These are phyloP conservation scores for Bombyx mandarina DNA, from an alignment of 1,140 invertebrate species.

Conservation along the genomic window DNA sequence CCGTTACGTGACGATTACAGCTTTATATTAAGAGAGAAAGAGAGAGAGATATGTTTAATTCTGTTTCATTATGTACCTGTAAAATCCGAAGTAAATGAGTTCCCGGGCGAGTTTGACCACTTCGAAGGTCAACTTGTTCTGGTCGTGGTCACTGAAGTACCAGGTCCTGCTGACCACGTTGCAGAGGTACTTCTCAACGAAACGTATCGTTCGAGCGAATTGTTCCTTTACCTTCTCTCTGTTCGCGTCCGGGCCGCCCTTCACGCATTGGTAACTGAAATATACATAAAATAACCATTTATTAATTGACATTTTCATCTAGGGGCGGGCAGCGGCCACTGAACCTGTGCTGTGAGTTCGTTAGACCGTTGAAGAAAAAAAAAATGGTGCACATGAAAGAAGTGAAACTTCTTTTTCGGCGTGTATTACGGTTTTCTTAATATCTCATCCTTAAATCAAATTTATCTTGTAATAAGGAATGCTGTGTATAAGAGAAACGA, in stretches of 20 bases:
- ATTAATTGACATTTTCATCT: slow-evolving; percentile 96
- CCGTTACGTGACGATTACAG: no score
- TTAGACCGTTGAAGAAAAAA: no score
- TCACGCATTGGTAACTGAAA: slow-evolving; percentile 89
- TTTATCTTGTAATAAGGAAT: no score
- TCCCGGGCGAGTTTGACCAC: slow-evolving; percentile 97
- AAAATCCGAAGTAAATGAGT: slow-evolving; percentile 98
- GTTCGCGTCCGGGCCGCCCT: slow-evolving; percentile 82
- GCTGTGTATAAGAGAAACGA: no score
- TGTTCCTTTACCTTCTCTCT: slow-evolving; percentile 89
- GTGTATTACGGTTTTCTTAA: no score
- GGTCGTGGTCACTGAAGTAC: slow-evolving; percentile 93
- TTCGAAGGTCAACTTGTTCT: slow-evolving; percentile 98
- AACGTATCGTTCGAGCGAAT: slow-evolving; percentile 92
- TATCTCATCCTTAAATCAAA: no score
- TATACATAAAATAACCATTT: slow-evolving; percentile 83
- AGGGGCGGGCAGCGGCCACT: slow-evolving; percentile 92
- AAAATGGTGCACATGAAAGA: no score
- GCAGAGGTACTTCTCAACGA: slow-evolving; percentile 96
- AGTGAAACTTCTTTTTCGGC: no score
- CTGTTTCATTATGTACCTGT: slow-evolving; percentile 34
- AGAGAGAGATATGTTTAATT: no score
- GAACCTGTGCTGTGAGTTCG: slow-evolving; percentile 70
- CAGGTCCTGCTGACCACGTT: slow-evolving; percentile 93
- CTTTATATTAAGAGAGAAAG: no score